Evolutionary conservation across 2,113 vertebrate species (phyloP).

Genomic region (Onychorhynchus coronatus): DNA sequence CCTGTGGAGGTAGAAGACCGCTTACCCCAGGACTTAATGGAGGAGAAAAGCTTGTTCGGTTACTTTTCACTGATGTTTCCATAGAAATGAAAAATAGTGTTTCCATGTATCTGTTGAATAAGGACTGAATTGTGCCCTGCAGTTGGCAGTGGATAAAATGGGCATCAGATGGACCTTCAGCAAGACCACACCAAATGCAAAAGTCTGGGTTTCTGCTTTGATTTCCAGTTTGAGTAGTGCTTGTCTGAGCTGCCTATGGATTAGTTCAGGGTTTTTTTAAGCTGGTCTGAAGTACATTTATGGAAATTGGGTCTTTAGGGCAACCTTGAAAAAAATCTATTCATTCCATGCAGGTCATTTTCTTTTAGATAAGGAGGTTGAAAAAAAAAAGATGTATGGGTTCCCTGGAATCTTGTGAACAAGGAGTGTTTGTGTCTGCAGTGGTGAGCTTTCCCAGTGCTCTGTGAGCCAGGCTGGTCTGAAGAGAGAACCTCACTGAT

Average conservation of each 20-base stretch:
- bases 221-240: neutral
- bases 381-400: neutral
- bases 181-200: neutral
- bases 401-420: neutral
- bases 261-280: neutral
- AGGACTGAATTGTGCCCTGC: neutral
- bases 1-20: neutral
- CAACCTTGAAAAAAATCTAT: neutral
- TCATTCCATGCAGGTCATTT: neutral
- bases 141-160: neutral
- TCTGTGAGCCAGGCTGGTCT: constrained; percentile 1
- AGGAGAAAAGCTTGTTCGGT: neutral
- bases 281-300: neutral
- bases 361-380: neutral
- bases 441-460: neutral
- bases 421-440: constrained; percentile 44
- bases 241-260: neutral
- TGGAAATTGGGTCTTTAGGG: neutral
- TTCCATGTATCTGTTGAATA: neutral
- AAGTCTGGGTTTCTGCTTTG: rapidly evolving
- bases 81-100: neutral
- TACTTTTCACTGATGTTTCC: neutral
- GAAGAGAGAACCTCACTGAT: constrained; percentile 25
- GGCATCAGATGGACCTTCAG: neutral
- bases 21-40: neutral